These are phyloP conservation scores for Lepus timidus DNA, from an alignment of 2,113 vertebrate species.

Conservation along the genomic window DNA sequence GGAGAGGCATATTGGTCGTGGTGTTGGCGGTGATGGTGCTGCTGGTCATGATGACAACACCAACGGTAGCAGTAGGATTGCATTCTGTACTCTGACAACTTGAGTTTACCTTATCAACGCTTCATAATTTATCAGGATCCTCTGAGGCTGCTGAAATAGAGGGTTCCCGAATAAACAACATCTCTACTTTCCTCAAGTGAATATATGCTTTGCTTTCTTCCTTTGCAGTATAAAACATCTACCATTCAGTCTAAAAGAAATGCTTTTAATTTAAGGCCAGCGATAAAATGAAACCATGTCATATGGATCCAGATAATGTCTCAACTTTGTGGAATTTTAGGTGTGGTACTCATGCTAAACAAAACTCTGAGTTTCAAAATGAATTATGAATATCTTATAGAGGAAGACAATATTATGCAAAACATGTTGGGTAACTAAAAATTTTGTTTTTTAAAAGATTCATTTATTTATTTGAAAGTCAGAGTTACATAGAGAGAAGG, in stretches of 20 bases:
- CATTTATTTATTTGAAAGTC: too few species aligned
- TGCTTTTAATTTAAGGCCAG: not conserved
- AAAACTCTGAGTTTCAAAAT: not conserved
- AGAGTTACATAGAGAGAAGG: too few species aligned
- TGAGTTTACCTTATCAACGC: not conserved
- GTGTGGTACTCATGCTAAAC: not conserved
- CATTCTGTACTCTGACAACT: not conserved
- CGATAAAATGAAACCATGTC: not conserved
- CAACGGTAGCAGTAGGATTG: not conserved
- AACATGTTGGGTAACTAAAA: not conserved
- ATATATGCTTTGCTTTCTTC: not conserved
- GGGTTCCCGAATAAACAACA: not conserved
- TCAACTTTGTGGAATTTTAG: not conserved
- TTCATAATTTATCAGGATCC: not conserved
- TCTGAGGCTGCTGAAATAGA: not conserved
- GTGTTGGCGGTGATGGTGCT: not conserved
- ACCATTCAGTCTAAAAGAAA: not conserved
- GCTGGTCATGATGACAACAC: too few species aligned
- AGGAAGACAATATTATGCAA: not conserved
- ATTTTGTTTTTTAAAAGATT: not conserved
- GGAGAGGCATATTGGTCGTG: not conserved
- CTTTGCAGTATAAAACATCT: slow-evolving; percentile 36
- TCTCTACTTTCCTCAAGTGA: slow-evolving; percentile 38
- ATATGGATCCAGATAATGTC: not conserved
- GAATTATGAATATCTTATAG: not conserved